A percentile compares a stretch with the other conserved stretches of the same genome.
These are phyloP conservation scores for Otolemur garnettii DNA, from an alignment of 2,113 vertebrate genomes.

Conservation along the genomic window DNA sequence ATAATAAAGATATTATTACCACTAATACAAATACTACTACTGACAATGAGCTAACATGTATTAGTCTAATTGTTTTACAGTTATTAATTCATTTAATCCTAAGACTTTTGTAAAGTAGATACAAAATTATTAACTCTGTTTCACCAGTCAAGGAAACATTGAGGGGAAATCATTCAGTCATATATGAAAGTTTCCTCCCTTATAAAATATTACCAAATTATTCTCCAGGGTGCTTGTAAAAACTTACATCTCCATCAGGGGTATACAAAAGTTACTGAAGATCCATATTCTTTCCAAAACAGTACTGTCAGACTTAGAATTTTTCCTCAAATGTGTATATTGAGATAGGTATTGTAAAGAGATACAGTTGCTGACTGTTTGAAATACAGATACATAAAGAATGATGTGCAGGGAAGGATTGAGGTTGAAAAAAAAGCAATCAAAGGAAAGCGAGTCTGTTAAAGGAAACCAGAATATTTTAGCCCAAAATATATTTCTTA, in stretches of 20 bases:
- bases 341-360: not conserved
- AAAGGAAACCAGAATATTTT: not conserved
- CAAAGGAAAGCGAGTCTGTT: not conserved
- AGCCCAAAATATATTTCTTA: not conserved
- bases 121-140: not conserved
- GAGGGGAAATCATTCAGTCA: not conserved
- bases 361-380: not conserved
- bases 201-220: not conserved
- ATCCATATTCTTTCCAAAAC: not conserved
- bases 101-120: not conserved
- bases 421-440: not conserved
- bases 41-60: slow-evolving; percentile 11
- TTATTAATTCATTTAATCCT: slow-evolving; percentile 13
- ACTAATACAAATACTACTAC: not conserved
- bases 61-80: slow-evolving; percentile 7
- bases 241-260: not conserved
- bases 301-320: not conserved
- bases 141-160: not conserved
- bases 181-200: not conserved
- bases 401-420: not conserved
- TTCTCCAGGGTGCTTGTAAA: not conserved
- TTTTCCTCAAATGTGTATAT: not conserved
- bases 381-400: not conserved
- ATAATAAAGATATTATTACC: not conserved
- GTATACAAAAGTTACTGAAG: not conserved